Base-by-base conservation (phyloP, 2,888 invertebrate species). In the Megamerina dolium region DNA sequence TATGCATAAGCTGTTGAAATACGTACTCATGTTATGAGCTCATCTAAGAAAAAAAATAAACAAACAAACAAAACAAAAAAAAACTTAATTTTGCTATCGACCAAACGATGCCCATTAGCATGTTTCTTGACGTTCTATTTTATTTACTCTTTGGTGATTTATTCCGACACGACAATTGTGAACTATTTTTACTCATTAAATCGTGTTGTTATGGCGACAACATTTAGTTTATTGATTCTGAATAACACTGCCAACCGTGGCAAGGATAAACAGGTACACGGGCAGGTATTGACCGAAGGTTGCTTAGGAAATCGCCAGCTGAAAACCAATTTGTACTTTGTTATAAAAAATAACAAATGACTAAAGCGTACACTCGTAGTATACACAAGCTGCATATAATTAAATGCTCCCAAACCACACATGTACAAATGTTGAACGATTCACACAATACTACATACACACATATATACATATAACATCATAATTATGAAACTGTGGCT, bases 41-140 rank as follows among this genome's bases (percentile, higher is more conserved):
- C n/a, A n/a, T n/a, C n/a, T n/a, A n/a, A n/a, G n/a, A n/a, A n/a
- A n/a, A n/a, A n/a, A n/a, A n/a, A n/a, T n/a, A n/a, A n/a, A n/a
- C n/a, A n/a, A n/a, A n/a, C n/a, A n/a, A n/a, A n/a, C n/a, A n/a
- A n/a, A n/a, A n/a, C n/a, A n/a, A n/a, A n/a, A n/a, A n/a, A n/a
- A n/a, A 46, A 46, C 49, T 58, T 61, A 64, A 63, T 62, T 62
- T 64, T 61, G 61, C 62, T 64, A 64, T 64, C 64, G 64, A 64
- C 64, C 64, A 64, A 64, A 64, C 64, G 60, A 51, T 64, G 62
- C 54, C 63, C 64, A 63, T 60, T 59, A 61, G 46, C 48, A 46
- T 51, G 45, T 41, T 45, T 27, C 30, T 37, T 37, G 20, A 21
- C 41, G 14, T 49, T 43, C 46, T 38, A 44, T 38, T 36, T 45